Evolutionary conservation across 2,113 vertebrate species (phyloP).

Genomic region (Grantiella picta): DNA sequence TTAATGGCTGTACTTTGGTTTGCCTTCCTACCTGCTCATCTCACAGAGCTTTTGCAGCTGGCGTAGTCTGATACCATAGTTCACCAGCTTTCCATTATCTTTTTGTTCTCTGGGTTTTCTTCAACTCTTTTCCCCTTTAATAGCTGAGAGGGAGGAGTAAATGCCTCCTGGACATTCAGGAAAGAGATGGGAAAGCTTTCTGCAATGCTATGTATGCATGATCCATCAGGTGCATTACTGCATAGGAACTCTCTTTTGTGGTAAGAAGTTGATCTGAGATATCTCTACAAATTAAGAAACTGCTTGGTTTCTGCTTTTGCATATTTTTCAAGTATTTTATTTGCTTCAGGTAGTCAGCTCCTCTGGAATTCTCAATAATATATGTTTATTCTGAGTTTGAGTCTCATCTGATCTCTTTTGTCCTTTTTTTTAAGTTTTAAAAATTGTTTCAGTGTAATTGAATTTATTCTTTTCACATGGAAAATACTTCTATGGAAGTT

Average conservation of each 20-base stretch:
- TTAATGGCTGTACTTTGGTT: not conserved
- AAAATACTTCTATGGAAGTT: not conserved
- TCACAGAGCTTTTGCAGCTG: not conserved
- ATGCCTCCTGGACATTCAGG: not conserved
- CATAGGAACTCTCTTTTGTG: not conserved
- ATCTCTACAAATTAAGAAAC: not conserved
- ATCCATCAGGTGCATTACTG: not conserved
- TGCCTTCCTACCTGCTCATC: not conserved
- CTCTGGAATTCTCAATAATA: not conserved
- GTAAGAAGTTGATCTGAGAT: not conserved
- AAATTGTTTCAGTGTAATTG: not conserved
- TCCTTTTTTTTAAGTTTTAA: not conserved
- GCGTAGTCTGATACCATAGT: not conserved
- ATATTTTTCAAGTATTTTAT: not conserved
- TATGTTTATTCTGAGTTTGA: not conserved
- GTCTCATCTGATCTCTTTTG: not conserved
- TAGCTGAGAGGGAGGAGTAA: not conserved
- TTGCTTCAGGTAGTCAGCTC: not conserved
- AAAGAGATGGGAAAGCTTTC: not conserved
- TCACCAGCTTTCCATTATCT: not conserved
- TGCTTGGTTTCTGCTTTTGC: not conserved
- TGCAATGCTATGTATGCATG: not conserved
- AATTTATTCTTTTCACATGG: not conserved
- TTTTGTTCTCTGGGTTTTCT: not conserved
- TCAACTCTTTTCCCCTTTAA: not conserved